A percentile compares a stretch with the other conserved stretches of the same genome.
Conservation (phyloP, 2,113 vertebrate species). For the Platysternon megacephalum region DNA sequence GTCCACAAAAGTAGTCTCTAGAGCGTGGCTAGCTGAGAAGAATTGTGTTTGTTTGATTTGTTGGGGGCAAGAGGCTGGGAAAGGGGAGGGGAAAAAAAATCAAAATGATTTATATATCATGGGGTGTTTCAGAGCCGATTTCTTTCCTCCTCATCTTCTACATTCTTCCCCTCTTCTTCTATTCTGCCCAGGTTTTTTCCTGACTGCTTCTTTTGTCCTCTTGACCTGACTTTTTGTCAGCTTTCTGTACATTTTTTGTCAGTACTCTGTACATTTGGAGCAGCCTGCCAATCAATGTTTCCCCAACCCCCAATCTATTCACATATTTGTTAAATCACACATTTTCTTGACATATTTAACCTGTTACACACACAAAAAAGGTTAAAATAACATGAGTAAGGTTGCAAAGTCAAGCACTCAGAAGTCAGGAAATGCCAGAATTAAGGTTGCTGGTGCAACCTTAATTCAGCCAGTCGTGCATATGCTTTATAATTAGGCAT, state of each 20-base stretch:
- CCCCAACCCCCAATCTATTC: neutral
- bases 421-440: too few species aligned
- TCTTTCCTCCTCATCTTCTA: neutral
- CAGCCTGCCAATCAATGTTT: neutral
- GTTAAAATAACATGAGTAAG: too few species aligned
- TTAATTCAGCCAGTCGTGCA: too few species aligned
- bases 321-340: neutral
- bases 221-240: constrained; percentile 14
- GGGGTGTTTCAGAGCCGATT: neutral
- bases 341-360: neutral
- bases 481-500: too few species aligned
- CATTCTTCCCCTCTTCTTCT: neutral
- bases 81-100: neutral
- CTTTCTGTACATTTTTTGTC: too few species aligned
- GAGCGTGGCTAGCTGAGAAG: rapidly evolving
- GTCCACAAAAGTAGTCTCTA: neutral
- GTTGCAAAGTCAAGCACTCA: too few species aligned
- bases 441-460: too few species aligned
- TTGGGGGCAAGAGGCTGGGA: too few species aligned
- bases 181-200: neutral
- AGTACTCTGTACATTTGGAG: neutral
- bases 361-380: too few species aligned
- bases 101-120: neutral
- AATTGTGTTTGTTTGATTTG: neutral
- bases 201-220: neutral